phyloP scores from a whole-genome alignment of 2,888 invertebrate species.

The Boloria selene region DNA sequence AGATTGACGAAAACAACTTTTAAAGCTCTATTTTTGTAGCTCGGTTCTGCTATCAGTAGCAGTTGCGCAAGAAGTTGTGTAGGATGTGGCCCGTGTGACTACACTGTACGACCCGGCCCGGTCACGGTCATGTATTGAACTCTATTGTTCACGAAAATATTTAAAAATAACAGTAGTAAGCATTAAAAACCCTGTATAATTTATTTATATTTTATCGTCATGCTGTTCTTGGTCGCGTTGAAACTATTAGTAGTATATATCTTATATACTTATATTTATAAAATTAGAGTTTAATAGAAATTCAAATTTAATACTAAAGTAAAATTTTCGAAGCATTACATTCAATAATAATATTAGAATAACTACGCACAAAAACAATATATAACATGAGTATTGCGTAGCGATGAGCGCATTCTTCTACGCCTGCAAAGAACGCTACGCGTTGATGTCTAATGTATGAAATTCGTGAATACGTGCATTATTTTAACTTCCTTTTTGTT shows the following conservation, averaged over 20 bases:
- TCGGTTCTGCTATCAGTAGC: slow-evolving; percentile 8
- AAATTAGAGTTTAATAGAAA: too few relatives aligned
- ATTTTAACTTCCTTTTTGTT: neutral
- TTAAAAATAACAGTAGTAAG: neutral
- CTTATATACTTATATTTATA: too few relatives aligned
- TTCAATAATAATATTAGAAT: too few relatives aligned
- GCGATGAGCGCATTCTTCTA: neutral
- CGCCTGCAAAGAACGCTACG: slow-evolving; percentile 12
- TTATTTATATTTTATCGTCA: too few relatives aligned
- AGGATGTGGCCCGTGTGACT: slow-evolving; percentile 9
- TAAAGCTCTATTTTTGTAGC: slow-evolving; percentile 3
- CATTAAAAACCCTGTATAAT: too few relatives aligned
- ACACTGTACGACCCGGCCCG: neutral
- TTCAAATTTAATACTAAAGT: too few relatives aligned
- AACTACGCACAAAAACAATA: too few relatives aligned
- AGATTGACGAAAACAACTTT: slow-evolving; percentile 29
- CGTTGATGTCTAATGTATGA: slow-evolving; percentile 28
- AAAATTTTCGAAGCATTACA: too few relatives aligned
- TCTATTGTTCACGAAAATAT: neutral
- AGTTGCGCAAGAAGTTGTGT: slow-evolving; percentile 11
- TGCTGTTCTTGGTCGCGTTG: too few relatives aligned
- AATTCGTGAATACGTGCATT: neutral
- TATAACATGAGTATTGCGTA: too few relatives aligned
- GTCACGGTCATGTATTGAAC: slow-evolving; percentile 2
- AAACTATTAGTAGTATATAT: too few relatives aligned